These are phyloP conservation scores for Cherax quadricarinatus DNA, from an alignment of 1,140 invertebrate species.

Conservation along the genomic window DNA sequence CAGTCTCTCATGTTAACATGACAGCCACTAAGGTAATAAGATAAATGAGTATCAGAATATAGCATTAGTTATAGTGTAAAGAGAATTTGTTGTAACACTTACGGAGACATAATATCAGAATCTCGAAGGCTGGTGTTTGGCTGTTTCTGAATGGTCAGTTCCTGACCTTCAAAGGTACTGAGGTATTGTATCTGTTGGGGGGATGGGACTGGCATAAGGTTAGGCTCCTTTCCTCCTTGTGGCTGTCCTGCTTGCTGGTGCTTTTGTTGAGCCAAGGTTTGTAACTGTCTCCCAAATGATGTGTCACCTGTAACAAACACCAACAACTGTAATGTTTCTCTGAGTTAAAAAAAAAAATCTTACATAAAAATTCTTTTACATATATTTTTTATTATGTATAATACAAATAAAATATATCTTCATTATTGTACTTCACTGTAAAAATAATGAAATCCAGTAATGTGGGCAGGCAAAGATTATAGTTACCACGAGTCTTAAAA, in stretches of 20 bases:
- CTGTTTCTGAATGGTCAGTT: conserved; percentile 97
- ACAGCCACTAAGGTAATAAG: too few relatives aligned
- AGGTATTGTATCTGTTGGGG: conserved; percentile 97
- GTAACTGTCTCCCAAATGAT: conserved; percentile 85
- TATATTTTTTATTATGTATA: too few relatives aligned
- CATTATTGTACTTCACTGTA: too few relatives aligned
- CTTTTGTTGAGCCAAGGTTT: conserved; percentile 87
- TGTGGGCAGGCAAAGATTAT: too few relatives aligned
- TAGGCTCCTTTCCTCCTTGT: conserved; percentile 85
- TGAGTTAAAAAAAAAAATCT: too few relatives aligned
- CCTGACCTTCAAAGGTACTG: conserved; percentile 96
- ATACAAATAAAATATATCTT: too few relatives aligned
- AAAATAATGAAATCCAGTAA: too few relatives aligned
- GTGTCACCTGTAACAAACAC: conserved; percentile 79
- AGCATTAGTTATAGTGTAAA: neutral
- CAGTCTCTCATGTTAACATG: too few relatives aligned
- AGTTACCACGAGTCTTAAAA: too few relatives aligned
- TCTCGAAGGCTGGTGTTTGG: conserved; percentile 94
- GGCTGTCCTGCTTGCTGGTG: conserved; percentile 78
- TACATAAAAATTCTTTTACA: too few relatives aligned
- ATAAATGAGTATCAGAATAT: too few relatives aligned
- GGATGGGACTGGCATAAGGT: conserved; percentile 96
- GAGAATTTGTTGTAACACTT: conserved; percentile 48
- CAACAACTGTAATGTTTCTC: neutral
- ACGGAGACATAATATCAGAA: conserved; percentile 76